Evolutionary conservation across 2,888 invertebrate genomes (phyloP), one percentile per base, ranked within the genome.

Genomic region (Dynastes maya): DNA sequence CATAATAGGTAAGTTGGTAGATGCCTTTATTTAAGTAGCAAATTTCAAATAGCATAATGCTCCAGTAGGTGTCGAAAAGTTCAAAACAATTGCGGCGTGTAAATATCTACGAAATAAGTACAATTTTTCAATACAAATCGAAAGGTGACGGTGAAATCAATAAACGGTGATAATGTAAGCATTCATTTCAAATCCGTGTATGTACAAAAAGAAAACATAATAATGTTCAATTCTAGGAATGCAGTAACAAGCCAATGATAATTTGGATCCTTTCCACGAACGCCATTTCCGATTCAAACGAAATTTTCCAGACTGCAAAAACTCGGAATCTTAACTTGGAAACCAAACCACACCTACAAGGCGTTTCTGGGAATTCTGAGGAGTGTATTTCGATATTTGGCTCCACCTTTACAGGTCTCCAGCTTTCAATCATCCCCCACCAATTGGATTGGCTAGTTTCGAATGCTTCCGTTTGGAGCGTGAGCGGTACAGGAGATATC

Each of bases 381-480:
- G 82, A 80, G 81, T 80, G 81, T 80, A 65, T 76, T 76, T 80
- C 80, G 77, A 77, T 71, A 72, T 78, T 77, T 78, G 78, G 82
- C 82, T 79, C 81, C 83, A 79, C 82, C 80, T 80, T 80, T 77
- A 78, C 81, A 76, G 80, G 80, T 81, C 81, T 79, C 78, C 77
- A 81, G 80, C 78, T 80, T 65, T 68, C 78, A 79, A 77, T 80
- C 77, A 78, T 79, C 80, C 81, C 82, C 82, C 81, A 80, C 80
- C 80, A 71, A 32, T 32, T 29, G 61, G n/a, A 74, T 61, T 61
- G 16, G 27, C 27, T 84, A 82, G 83, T 83, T 83, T 76, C 63
- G 58, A 70, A 79, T 80, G 79, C 82, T 81, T 81, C 82, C 83
- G 81, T 81, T 76, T 68, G 79, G 80, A 80, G 80, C 81, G 78